A percentile compares a stretch with the other conserved stretches of the same genome.
phyloP scores from a whole-genome alignment of 2,113 vertebrate species.

The Tupaia tana region DNA sequence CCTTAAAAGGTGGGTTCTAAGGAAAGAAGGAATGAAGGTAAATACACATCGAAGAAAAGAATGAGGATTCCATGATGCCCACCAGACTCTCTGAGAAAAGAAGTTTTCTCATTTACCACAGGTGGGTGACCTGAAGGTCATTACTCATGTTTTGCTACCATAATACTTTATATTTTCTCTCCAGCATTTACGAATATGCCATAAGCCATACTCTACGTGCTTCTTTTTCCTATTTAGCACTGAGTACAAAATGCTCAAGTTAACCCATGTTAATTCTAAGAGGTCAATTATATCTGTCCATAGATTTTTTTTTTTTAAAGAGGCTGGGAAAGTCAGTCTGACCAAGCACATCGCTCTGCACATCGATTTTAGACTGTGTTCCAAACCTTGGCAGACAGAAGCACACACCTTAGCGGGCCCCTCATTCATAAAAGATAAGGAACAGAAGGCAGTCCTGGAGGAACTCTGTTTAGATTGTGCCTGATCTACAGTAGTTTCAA shows the following conservation, averaged over 20 bases:
- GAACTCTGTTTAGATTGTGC: not conserved
- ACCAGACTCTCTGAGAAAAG: not conserved
- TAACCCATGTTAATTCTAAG: not conserved
- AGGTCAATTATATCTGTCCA: not conserved
- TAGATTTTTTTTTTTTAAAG: not conserved
- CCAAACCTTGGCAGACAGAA: not conserved
- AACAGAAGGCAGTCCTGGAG: not conserved
- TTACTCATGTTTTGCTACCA: not conserved
- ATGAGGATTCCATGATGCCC: not conserved
- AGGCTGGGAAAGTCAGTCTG: not conserved
- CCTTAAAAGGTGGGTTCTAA: slow-evolving; percentile 42
- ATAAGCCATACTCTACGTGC: not conserved
- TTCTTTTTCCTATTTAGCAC: not conserved
- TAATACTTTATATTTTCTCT: not conserved
- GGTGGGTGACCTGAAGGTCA: not conserved
- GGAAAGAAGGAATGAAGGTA: not conserved
- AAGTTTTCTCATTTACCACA: not conserved
- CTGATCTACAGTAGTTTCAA: not conserved
- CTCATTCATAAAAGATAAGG: not conserved
- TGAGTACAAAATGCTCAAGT: not conserved
- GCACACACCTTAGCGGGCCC: not conserved
- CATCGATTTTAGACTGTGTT: not conserved
- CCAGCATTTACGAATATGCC: not conserved
- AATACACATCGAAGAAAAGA: not conserved
- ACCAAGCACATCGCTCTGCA: not conserved